Base-by-base conservation (phyloP, 1,140 invertebrate genomes). In the Macrobrachium rosenbergii region DNA sequence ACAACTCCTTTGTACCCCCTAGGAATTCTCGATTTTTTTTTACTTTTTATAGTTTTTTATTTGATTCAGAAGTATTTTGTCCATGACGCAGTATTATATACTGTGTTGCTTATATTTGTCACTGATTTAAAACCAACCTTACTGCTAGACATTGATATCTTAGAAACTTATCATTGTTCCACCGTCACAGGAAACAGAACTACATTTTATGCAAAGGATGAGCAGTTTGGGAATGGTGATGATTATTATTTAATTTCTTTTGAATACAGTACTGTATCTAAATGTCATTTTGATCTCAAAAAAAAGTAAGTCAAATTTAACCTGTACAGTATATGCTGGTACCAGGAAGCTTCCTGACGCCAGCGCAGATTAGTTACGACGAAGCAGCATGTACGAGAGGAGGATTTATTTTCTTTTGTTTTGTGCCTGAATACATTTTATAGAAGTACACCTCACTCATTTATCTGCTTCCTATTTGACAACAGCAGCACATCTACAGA, bases 201-300 rank as follows among this genome's bases (percentile, higher is more conserved):
- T 52, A 52, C 7, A 52, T 10, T 52, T 52, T 52, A 52, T 52
- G 12, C 7, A 52, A 10, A 52, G 52, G 52, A 52, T 52, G 52
- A 52, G 12, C 52, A 52, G 12, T 52, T 52, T 52, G 52, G 52
- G 52, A 52, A 52, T 52, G 52, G 52, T 52, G 52, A 52, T 12
- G 8, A 52, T 10, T 52, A 52, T 52, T 6, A 52, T 52, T 52
- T 52, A 2, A 37, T 52, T 52, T 52, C 52, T 52, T 52, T 52
- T 52, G 52, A 52, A 52, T 52, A 52, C 52, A 2, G 52, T 80
- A 80, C 37, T 86, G 77, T 81, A 86, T 80, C 77, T 86, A 86
- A 80, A 86, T 87, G 85, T 87, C 69, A 52, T 87, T 79, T 87
- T 87, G 85, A 87, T 87, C 85, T 87, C 85, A 87, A 76, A 87